Conservation (phyloP, 2,888 invertebrate species). For the Metacarcinus magister region DNA sequence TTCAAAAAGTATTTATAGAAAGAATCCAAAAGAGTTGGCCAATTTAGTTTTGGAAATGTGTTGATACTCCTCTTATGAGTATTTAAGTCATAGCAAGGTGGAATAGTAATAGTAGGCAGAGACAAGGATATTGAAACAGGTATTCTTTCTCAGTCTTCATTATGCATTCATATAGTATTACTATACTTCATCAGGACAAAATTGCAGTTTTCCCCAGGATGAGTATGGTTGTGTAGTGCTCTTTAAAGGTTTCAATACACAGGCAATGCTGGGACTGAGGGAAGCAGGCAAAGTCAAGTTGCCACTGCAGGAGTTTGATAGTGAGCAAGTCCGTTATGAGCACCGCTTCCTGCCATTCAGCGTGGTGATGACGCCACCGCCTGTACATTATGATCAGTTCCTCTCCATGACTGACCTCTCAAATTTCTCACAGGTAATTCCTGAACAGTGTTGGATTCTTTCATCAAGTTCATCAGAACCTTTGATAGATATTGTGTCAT, state of each 20-base stretch:
- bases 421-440: conserved; percentile 83
- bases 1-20: no score
- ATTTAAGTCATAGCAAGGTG: no score
- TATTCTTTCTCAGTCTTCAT: background rate
- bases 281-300: conserved; percentile 93
- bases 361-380: conserved; percentile 93
- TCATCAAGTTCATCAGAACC: no score
- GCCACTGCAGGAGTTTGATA: conserved; percentile 95
- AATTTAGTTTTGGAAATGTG: no score
- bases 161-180: background rate
- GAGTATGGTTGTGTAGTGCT: conserved; percentile 91
- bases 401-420: conserved; percentile 89
- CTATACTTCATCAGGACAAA: no score
- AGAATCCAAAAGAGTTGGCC: no score
- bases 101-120: no score
- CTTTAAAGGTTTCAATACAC: conserved; percentile 89
- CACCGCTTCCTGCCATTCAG: conserved; percentile 96
- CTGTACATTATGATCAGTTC: conserved; percentile 95
- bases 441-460: background rate
- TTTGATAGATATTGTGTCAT: no score
- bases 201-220: no score
- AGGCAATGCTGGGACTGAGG: conserved; percentile 95
- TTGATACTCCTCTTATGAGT: no score
- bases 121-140: background rate
- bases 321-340: conserved; percentile 96